Evolutionary conservation across 2,113 vertebrate genomes (phyloP).

Genomic region (Plestiodon gilberti): DNA sequence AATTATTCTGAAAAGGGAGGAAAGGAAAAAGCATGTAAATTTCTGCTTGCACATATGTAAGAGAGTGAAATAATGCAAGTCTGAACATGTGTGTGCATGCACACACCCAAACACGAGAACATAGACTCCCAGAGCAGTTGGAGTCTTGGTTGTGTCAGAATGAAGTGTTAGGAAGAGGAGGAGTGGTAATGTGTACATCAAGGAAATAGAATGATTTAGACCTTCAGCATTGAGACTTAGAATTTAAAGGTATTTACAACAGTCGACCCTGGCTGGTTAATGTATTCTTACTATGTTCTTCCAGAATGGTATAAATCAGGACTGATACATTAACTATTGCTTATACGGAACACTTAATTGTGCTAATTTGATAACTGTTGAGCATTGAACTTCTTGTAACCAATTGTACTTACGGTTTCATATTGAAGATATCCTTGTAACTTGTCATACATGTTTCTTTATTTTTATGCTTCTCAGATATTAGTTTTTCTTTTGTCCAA

Average conservation of each 20-base stretch:
- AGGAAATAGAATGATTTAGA: neutral
- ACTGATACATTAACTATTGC: neutral
- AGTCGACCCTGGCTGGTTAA: neutral
- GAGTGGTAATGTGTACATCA: neutral
- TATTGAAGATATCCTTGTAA: conserved; percentile 92
- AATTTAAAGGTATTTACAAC: neutral
- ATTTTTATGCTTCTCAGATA: conserved; percentile 82
- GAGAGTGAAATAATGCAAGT: neutral
- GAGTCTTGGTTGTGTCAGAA: neutral
- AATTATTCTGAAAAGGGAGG: neutral
- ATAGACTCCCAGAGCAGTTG: neutral
- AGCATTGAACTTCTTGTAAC: neutral
- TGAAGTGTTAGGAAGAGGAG: neutral
- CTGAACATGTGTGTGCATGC: neutral
- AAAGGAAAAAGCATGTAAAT: neutral
- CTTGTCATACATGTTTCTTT: conserved; percentile 78
- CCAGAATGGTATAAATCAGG: neutral
- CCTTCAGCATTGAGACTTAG: neutral
- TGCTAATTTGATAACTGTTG: neutral
- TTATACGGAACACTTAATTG: neutral
- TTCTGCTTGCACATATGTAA: neutral
- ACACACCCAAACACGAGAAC: no score
- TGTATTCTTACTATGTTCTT: neutral
- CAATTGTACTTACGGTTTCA: conserved; percentile 91
- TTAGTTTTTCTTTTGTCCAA: conserved; percentile 95